Evolutionary conservation across 1,140 invertebrate genomes (phyloP).

Genomic region (Caenorhabditis briggsae): DNA sequence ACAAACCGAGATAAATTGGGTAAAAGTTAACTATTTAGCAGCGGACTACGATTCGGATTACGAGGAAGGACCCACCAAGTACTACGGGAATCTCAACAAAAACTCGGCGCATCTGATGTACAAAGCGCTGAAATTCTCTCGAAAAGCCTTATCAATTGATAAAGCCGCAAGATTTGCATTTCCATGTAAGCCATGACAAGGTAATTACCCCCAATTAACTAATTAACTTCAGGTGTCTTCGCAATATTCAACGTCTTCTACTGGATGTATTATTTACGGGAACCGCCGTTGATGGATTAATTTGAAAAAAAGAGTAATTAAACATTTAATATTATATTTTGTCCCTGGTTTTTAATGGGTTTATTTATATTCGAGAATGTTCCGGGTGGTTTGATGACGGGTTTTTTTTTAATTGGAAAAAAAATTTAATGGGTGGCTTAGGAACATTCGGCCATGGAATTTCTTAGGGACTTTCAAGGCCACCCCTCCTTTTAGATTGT

Average conservation of each 20-base stretch:
- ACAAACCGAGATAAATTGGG: no score
- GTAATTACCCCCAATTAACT: neutral
- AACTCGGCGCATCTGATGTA: slow-evolving; percentile 59
- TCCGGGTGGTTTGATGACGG: slow-evolving; percentile 1
- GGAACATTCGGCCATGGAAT: neutral
- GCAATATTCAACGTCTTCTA: slow-evolving; percentile 67
- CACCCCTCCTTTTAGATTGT: neutral
- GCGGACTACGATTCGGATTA: slow-evolving; percentile 60
- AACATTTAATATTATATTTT: neutral
- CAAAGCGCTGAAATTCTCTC: slow-evolving; percentile 64
- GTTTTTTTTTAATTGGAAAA: neutral
- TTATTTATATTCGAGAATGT: neutral
- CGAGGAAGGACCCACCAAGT: slow-evolving; percentile 61
- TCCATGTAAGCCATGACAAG: slow-evolving; percentile 57
- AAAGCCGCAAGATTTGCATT: slow-evolving; percentile 60
- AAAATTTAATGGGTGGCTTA: no score
- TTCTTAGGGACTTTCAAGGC: neutral
- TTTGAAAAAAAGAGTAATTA: neutral
- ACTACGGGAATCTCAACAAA: slow-evolving; percentile 59
- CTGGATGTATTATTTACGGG: slow-evolving; percentile 67
- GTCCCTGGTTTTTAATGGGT: slow-evolving; percentile 17
- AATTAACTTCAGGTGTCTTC: slow-evolving; percentile 63
- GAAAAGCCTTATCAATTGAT: slow-evolving; percentile 66
- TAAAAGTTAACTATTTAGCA: neutral
- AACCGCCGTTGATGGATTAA: slow-evolving; percentile 33